Evolutionary conservation across 2,113 vertebrate genomes (phyloP).

Genomic region (Xiphophorus couchianus): DNA sequence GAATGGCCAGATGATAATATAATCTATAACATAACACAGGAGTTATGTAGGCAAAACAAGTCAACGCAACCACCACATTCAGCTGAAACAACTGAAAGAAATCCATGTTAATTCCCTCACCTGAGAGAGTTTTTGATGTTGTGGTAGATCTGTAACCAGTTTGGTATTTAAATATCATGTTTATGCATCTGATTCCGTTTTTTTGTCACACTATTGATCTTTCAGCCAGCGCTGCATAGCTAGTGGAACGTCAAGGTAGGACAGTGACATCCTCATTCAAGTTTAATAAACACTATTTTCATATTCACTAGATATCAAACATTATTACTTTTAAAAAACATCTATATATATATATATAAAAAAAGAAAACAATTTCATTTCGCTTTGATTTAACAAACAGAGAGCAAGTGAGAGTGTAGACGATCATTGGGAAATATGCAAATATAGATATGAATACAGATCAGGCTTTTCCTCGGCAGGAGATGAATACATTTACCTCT

Average conservation of each 20-base stretch:
- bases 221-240: slow-evolving; percentile 2
- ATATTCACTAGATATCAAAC: slow-evolving; percentile 27
- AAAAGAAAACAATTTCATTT: slow-evolving; percentile 25
- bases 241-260: slow-evolving; percentile 11
- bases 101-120: neutral
- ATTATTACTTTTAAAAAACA: slow-evolving; percentile 35
- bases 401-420: slow-evolving; percentile 19
- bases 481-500: slow-evolving; percentile 70
- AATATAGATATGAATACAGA: slow-evolving; percentile 69
- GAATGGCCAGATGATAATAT: neutral
- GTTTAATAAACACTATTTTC: slow-evolving; percentile 39
- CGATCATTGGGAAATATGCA: slow-evolving; percentile 67
- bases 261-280: slow-evolving; percentile 4
- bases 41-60: neutral
- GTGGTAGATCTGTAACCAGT: slow-evolving; percentile 1
- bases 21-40: neutral
- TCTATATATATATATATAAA: neutral
- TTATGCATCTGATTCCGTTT: slow-evolving; percentile 14
- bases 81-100: neutral
- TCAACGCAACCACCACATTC: neutral
- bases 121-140: neutral
- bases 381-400: slow-evolving; percentile 40
- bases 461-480: slow-evolving; percentile 50
- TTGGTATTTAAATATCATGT: slow-evolving; percentile 9
- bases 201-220: slow-evolving; percentile 24